Percentiles rank a stretch among this genome's conserved stretches.
Evolutionary conservation across 2,888 invertebrate species (phyloP).

Genomic region (Drosophila lacicola): DNA sequence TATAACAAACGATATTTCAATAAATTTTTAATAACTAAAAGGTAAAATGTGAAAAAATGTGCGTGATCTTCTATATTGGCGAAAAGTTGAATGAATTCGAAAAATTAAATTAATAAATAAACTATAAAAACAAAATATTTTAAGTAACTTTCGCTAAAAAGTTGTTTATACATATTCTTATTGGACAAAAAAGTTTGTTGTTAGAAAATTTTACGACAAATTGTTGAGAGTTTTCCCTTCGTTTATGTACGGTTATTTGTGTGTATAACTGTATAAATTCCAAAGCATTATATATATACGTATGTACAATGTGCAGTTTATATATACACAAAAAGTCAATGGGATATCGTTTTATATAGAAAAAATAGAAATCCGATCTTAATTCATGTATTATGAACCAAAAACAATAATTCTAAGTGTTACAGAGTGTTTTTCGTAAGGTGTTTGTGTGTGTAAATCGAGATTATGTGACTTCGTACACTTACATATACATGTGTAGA

Average conservation of each 20-base stretch:
- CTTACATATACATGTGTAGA: slow-evolving; percentile 17
- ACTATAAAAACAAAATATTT: slow-evolving; percentile 5
- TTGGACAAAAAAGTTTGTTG: slow-evolving; percentile 15
- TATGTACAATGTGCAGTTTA: slow-evolving; percentile 24
- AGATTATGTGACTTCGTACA: slow-evolving; percentile 65
- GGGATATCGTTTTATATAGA: slow-evolving; percentile 3
- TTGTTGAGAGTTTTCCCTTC: slow-evolving; percentile 45
- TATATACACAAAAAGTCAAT: slow-evolving; percentile 31
- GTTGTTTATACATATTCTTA: slow-evolving; percentile 9
- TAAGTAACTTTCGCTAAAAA: background rate
- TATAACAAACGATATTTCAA: slow-evolving; percentile 67
- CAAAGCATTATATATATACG: slow-evolving; percentile 56
- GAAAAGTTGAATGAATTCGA: background rate
- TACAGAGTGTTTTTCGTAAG: slow-evolving; percentile 10
- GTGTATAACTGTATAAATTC: slow-evolving; percentile 82
- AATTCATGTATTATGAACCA: slow-evolving; percentile 45
- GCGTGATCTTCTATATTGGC: slow-evolving; percentile 39
- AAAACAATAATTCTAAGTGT: slow-evolving; percentile 39
- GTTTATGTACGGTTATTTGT: slow-evolving; percentile 57
- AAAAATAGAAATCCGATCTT: slow-evolving; percentile 10
- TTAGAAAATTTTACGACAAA: slow-evolving; percentile 38
- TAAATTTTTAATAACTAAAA: slow-evolving; percentile 68
- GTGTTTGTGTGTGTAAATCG: slow-evolving; percentile 34
- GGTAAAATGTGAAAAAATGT: slow-evolving; percentile 52
- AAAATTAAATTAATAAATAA: slow-evolving; percentile 14